Base-by-base conservation (phyloP, 2,797 vertebrate species). In the Malacoraja senta region DNA sequence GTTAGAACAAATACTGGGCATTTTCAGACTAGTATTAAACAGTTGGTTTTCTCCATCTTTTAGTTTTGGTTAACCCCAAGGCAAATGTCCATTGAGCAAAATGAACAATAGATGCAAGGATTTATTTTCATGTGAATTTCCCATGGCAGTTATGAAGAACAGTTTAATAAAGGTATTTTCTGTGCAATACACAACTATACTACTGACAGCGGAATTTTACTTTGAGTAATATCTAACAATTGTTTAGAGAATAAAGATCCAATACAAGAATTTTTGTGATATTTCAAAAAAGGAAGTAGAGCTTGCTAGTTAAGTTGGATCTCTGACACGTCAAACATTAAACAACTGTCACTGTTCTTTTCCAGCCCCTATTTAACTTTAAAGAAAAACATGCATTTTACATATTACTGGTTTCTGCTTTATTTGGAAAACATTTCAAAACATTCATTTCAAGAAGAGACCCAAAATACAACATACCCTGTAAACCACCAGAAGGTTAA, bases 401-500 rank as follows among this genome's bases (percentile, higher is more conserved):
- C n/a, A n/a, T 84, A 63, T 86, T 86, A 32, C 26, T 86, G 7
- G 13, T n/a, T 86, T n/a, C n/a, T 15, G 17, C 44, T n/a, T 32
- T 63, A n/a, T 61, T 86, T 63, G 58, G 29, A 8, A 15, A 86
- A 83, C 8, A 63, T 17, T 74, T 74, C 4, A 74, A 74, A 26
- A 3, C 7, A 74, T 24, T 7, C 24, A 35, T 88, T 91, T 61
- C 38, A 24, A 91, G 38, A 72, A 53, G 58, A 10, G 32, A 92
- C 68, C 15, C 13, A 10, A 53, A 76, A 72, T 93, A 17, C 1
- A 15, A 78, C 97, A 97, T 95, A 99, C 99, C 97, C 96, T 93
- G 96, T 98, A 95, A 99, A 98, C 98, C 98, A 99, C 98, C 98
- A 99, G 96, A 99, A 99, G 0, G 97, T 98, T 94, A 99, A 97